phyloP scores from a whole-genome alignment of 2,113 vertebrate genomes.

The Cebidichthys violaceus region DNA sequence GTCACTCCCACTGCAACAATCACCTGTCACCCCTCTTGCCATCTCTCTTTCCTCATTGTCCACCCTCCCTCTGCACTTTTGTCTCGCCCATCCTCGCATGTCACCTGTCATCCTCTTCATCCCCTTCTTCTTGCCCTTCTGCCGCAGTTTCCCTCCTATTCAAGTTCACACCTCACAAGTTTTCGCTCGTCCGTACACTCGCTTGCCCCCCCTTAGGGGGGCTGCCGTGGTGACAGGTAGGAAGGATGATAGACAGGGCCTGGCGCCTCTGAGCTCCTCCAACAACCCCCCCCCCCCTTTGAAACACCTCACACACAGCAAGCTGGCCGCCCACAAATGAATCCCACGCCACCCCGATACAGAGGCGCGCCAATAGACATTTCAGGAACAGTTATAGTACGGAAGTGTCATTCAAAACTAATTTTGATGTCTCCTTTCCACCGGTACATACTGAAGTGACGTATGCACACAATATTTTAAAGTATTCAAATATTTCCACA shows the following conservation, averaged over 20 bases:
- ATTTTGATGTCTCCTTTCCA: slow-evolving; percentile 26
- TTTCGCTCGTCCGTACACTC: slow-evolving; percentile 67
- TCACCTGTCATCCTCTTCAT: slow-evolving; percentile 79
- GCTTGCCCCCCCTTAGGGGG: slow-evolving; percentile 63
- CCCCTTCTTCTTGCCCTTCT: slow-evolving; percentile 54
- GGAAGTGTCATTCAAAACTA: slow-evolving; percentile 9
- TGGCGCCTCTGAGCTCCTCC: slow-evolving; percentile 36
- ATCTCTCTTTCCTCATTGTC: slow-evolving; percentile 59
- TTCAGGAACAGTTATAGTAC: not conserved
- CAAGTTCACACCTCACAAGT: slow-evolving; percentile 78
- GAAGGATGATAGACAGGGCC: slow-evolving; percentile 78
- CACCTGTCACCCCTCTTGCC: slow-evolving; percentile 73
- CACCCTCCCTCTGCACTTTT: slow-evolving; percentile 62
- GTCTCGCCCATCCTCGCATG: slow-evolving; percentile 59
- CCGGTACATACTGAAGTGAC: not conserved
- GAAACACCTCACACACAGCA: slow-evolving; percentile 40
- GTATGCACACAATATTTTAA: not conserved
- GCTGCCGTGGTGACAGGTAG: slow-evolving; percentile 73
- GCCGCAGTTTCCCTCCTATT: slow-evolving; percentile 62
- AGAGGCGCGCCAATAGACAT: slow-evolving; percentile 7
- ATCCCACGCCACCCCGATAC: slow-evolving; percentile 25
- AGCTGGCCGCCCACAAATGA: slow-evolving; percentile 57
- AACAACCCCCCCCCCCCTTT: slow-evolving; percentile 11
- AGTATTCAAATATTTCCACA: not conserved
- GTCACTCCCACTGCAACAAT: slow-evolving; percentile 75